These are phyloP conservation scores for Eufriesea mexicana DNA, from an alignment of 1,140 invertebrate genomes.

Conservation along the genomic window DNA sequence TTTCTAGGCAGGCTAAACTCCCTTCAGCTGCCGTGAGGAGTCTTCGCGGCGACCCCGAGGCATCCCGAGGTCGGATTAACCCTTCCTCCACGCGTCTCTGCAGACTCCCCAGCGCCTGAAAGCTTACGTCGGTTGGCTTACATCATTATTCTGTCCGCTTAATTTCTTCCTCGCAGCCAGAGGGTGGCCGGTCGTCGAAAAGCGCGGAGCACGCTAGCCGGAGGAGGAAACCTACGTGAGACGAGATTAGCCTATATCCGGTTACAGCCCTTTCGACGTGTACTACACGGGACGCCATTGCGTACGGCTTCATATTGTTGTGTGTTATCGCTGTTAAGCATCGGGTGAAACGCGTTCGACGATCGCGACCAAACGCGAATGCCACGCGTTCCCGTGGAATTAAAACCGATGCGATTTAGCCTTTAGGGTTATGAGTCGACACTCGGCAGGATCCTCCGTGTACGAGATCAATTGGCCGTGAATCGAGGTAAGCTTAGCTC, in stretches of 20 bases:
- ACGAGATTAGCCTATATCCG: constrained; percentile 67
- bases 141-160: constrained; percentile 44
- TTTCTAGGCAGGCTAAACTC: neutral
- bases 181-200: constrained; percentile 28
- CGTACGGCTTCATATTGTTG: constrained; percentile 64
- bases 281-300: constrained; percentile 22
- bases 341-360: neutral
- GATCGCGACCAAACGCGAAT: neutral
- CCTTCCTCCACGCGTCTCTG: neutral
- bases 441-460: no score
- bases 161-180: constrained; percentile 18
- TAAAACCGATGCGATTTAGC: constrained; percentile 1
- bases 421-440: neutral
- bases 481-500: neutral
- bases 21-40: neutral
- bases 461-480: neutral
- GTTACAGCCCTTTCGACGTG: constrained; percentile 66
- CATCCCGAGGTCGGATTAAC: constrained; percentile 16
- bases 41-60: neutral
- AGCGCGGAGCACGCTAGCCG: neutral
- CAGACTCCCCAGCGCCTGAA: neutral
- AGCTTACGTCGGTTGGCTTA: constrained; percentile 37
- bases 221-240: constrained; percentile 55
- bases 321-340: constrained; percentile 26
- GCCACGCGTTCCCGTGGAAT: neutral